These are phyloP conservation scores for Eumerus sabulonum DNA, from an alignment of 2,888 invertebrate genomes.

Conservation along the genomic window DNA sequence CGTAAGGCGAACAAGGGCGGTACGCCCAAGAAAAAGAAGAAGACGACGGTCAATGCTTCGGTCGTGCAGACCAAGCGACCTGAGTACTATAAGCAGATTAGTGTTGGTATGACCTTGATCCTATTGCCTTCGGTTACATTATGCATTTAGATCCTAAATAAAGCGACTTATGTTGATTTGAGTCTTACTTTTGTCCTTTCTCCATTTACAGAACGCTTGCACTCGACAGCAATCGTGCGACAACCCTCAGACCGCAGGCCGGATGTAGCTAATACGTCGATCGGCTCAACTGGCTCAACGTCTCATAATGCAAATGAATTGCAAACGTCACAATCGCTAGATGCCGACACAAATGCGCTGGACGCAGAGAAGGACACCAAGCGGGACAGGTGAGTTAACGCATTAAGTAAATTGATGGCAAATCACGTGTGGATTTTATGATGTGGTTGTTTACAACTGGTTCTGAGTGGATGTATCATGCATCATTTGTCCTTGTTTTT, in stretches of 20 bases:
- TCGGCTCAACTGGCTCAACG: conserved; percentile 75
- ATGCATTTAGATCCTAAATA: background rate
- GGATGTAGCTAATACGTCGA: conserved; percentile 75
- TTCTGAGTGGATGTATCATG: too few species aligned
- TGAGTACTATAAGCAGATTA: conserved; percentile 75
- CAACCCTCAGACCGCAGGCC: conserved; percentile 78
- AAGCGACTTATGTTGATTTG: background rate
- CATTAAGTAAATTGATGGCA: too few species aligned
- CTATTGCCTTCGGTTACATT: background rate
- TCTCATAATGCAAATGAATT: conserved; percentile 71
- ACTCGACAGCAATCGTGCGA: conserved; percentile 77
- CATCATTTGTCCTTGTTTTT: too few species aligned
- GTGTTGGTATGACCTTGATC: conserved; percentile 73
- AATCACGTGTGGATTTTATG: too few species aligned
- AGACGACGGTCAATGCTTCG: conserved; percentile 63
- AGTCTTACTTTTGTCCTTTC: conserved; percentile 1
- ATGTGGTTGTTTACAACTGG: too few species aligned
- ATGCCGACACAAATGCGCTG: conserved; percentile 74
- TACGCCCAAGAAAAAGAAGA: conserved; percentile 73
- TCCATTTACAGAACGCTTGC: conserved; percentile 75
- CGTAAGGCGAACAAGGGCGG: conserved; percentile 71
- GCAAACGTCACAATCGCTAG: conserved; percentile 72
- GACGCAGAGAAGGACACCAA: conserved; percentile 73
- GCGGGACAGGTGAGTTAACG: conserved; percentile 70
- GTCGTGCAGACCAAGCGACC: conserved; percentile 70